These are phyloP conservation scores for Urocolius indicus DNA, from an alignment of 2,113 vertebrate genomes.

Conservation along the genomic window DNA sequence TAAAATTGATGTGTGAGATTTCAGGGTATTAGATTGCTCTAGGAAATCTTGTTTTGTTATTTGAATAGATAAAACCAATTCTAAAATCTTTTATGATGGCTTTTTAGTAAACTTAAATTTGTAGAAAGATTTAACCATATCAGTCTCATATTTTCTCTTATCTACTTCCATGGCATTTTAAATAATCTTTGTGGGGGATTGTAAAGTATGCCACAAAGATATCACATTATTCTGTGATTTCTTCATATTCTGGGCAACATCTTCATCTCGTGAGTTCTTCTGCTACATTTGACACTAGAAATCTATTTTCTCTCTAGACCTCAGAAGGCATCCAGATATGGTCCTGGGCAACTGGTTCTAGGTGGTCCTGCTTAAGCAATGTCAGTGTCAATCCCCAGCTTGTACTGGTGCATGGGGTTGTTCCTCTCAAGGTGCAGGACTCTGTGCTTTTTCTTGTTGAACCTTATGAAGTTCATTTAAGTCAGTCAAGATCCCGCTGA, in stretches of 20 bases:
- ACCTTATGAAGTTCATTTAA: too few species aligned
- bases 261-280: not conserved
- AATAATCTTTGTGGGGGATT: not conserved
- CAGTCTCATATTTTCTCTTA: not conserved
- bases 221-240: not conserved
- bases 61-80: not conserved
- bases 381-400: too few species aligned
- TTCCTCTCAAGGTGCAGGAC: too few species aligned
- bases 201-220: not conserved
- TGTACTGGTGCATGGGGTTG: too few species aligned
- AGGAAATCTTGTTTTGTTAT: not conserved
- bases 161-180: not conserved
- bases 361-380: not conserved
- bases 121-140: not conserved
- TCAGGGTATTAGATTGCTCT: not conserved
- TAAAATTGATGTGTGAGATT: not conserved
- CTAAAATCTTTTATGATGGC: not conserved
- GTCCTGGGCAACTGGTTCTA: fast-evolving
- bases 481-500: too few species aligned
- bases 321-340: not conserved
- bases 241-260: not conserved
- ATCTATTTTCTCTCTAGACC: not conserved
- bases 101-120: not conserved
- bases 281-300: not conserved
- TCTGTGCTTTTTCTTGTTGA: too few species aligned